These are phyloP conservation scores for Oryzias woworae DNA, from an alignment of 2,113 vertebrate species.

Conservation along the genomic window DNA sequence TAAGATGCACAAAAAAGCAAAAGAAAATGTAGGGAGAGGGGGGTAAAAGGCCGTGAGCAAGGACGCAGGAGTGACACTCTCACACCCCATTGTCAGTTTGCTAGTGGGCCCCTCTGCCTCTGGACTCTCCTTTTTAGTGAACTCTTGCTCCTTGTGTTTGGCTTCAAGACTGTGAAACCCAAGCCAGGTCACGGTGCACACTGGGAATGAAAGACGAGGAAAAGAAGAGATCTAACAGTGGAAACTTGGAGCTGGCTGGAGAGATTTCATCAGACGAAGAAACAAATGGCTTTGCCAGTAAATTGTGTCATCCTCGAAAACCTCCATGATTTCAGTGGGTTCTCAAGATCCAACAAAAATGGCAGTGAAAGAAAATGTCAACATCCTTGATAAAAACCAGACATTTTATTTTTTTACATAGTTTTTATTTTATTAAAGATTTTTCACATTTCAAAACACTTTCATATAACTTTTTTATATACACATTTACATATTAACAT, in stretches of 20 bases:
- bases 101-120: slow-evolving; percentile 38
- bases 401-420: slow-evolving; percentile 37
- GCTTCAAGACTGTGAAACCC: slow-evolving; percentile 67
- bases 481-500: slow-evolving; percentile 77
- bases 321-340: slow-evolving; percentile 14
- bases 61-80: slow-evolving; percentile 64
- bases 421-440: slow-evolving; percentile 61
- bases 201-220: slow-evolving; percentile 54
- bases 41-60: slow-evolving; percentile 18
- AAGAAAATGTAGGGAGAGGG: slow-evolving; percentile 12
- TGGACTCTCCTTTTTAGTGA: slow-evolving; percentile 29
- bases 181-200: slow-evolving; percentile 41
- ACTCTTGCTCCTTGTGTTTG: slow-evolving; percentile 55
- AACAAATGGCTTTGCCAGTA: slow-evolving; percentile 39
- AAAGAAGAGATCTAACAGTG: slow-evolving; percentile 42
- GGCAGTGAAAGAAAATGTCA: slow-evolving; percentile 5
- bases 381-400: slow-evolving; percentile 11
- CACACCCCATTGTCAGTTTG: slow-evolving; percentile 68
- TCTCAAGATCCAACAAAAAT: slow-evolving; percentile 14
- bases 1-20: slow-evolving; percentile 29
- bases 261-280: slow-evolving; percentile 17
- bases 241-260: slow-evolving; percentile 30
- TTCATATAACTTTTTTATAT: slow-evolving; percentile 73
- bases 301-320: slow-evolving; percentile 37
- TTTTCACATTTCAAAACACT: slow-evolving; percentile 73